Base-by-base conservation (phyloP, 2,888 invertebrate species). In the Plemyria rubiginata region DNA sequence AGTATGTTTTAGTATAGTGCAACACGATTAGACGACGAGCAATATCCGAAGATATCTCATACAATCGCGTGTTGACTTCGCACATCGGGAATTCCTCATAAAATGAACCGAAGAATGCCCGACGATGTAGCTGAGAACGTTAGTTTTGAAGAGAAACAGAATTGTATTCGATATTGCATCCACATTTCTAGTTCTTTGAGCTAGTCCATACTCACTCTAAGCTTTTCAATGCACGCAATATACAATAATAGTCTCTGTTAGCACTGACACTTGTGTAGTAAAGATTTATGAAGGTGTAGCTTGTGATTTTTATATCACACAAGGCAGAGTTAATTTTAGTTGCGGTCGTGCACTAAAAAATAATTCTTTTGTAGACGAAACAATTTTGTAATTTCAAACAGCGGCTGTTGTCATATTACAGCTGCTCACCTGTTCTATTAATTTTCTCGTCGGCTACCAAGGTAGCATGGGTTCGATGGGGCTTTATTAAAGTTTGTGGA, bases 51-150 rank as follows among this genome's bases (percentile, higher is more conserved):
- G 72, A 70, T 70, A 71, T 74, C 69, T 72, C 71, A 70, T 71
- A 71, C 70, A 66, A 70, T 71, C 66, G 60, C 65, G 68, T 70
- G 75, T 74, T 72, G 70, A 74, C 68, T 76, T 76, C 75, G 76
- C 76, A 80, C 79, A 80, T 76, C 76, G 73, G 73, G 75, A 74
- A 80, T 80, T 77, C 77, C 75, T 74, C 72, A 72, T 76, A 76
- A 78, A 78, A 74, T 74, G 72, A 76, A 70, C 72, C 70, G 68
- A 73, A 75, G 78, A 80, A 82, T 79, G 76, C 77, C 68, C 70
- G 65, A 67, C 70, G 72, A 67, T 73, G 74, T 73, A 77, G 77
- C 78, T 70, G 70, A 71, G 71, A 73, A 65, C 70, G 70, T 73
- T 69, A 75, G 76, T 74, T 67, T 70, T 62, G 60, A 64, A 56